Evolutionary conservation across 2,888 invertebrate genomes (phyloP).

Genomic region (Empis stercorea): DNA sequence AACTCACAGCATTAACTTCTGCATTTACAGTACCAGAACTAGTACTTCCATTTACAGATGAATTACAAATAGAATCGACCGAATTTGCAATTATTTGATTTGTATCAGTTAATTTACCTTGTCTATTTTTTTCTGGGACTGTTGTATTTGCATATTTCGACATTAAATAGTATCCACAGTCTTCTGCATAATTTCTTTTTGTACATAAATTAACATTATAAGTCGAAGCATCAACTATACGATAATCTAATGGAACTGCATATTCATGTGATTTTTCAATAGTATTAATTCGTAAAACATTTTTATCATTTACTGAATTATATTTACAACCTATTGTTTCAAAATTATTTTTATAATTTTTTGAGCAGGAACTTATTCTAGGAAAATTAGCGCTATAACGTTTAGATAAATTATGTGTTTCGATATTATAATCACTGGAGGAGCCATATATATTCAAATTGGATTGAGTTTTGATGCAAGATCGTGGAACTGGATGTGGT

Average conservation of each 20-base stretch:
- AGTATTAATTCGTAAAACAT: conserved; percentile 6
- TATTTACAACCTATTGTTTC: conserved; percentile 8
- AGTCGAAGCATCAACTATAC: conserved; percentile 15
- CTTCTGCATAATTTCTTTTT: not conserved
- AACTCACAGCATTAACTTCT: not conserved
- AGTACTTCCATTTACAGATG: not conserved
- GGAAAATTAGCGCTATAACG: conserved; percentile 34
- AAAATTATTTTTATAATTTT: conserved; percentile 4
- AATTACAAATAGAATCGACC: not conserved
- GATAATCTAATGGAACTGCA: conserved; percentile 31
- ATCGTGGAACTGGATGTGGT: conserved; percentile 44
- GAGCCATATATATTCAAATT: conserved; percentile 62
- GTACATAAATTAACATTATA: not conserved
- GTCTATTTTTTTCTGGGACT: not conserved
- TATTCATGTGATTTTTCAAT: conserved; percentile 24
- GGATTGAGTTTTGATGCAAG: conserved; percentile 25
- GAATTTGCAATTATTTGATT: not conserved
- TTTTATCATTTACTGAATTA: conserved; percentile 6
- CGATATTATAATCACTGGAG: conserved; percentile 26
- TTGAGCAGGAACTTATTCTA: conserved; percentile 24
- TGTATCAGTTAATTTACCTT: not conserved
- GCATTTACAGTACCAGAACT: not conserved
- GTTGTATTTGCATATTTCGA: not conserved
- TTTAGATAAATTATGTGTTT: conserved; percentile 14
- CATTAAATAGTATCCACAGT: not conserved